Evolutionary conservation across 2,797 vertebrate genomes (phyloP), one percentile per base, ranked within the genome.

Genomic region (Cetoscarus ocellatus): DNA sequence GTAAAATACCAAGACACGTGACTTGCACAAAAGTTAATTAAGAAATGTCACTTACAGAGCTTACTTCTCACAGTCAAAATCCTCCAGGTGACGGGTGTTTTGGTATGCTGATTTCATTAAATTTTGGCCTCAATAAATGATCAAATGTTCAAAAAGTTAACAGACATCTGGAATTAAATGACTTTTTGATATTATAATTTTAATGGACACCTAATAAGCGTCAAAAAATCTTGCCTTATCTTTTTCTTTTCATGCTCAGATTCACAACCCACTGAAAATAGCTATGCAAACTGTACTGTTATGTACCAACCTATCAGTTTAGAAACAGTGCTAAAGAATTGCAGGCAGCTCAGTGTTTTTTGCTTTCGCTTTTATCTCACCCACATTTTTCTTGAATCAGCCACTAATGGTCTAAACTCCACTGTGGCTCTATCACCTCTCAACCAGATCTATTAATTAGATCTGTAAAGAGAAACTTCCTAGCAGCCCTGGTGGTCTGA

Each of bases 391-490:
- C 36, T 61, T 3, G 35, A 44, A 6, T 35, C 57, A 61, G n/a
- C 36, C 34, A 36, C n/a, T 57, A 7, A 3, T 0, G 2, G 13
- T 50, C 1, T 10, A 60, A 58, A 53, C 19, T 61, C 27, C 14
- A 19, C 39, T 34, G 10, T 51, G 10, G 27, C 1, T 42, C 36
- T 0, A 3, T 58, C 15, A 27, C 5, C 18, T 40, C 51, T 68
- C 12, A 56, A 14, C 51, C 48, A 35, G 10, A 38, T 59, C 17
- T 61, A 50, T 72, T 57, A 49, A 72, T 80, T 35, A 18, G 9
- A 56, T 18, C 5, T 64, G 65, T 54, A 73, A 7, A 60, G 42
- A 44, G 12, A 57, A 1, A 17, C 53, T 43, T 50, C 7, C 14
- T n/a, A 67, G 27, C 55, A 55, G 58, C 53, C 40, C 2, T 61